Evolutionary conservation across 2,888 invertebrate species (phyloP).

Genomic region (Cryptops parisi): DNA sequence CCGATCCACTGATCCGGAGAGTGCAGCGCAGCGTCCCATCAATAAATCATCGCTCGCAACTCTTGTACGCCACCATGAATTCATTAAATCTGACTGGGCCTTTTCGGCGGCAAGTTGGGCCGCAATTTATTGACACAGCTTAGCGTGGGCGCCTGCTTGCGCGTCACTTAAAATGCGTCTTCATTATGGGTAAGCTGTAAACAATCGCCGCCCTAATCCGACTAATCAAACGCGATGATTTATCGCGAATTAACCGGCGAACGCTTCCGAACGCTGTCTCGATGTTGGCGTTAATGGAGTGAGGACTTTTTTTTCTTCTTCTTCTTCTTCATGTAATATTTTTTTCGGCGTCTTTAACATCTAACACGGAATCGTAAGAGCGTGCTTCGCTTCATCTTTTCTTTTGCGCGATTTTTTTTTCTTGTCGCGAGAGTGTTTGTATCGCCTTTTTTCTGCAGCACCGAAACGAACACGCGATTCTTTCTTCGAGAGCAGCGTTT

Average conservation of each 20-base stretch:
- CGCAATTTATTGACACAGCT: slow-evolving; percentile 13
- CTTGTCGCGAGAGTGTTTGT: too few relatives aligned
- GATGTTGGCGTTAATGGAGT: background rate
- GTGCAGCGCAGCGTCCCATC: slow-evolving; percentile 3
- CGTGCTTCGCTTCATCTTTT: too few relatives aligned
- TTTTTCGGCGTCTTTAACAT: too few relatives aligned
- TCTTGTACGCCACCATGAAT: slow-evolving; percentile 12
- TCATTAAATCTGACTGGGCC: slow-evolving; percentile 6
- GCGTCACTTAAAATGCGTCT: slow-evolving; percentile 12
- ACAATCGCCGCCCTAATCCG: slow-evolving; percentile 9
- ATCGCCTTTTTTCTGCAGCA: too few relatives aligned
- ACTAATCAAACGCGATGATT: background rate
- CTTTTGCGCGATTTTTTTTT: too few relatives aligned
- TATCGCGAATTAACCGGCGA: background rate
- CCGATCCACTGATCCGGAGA: slow-evolving; percentile 11
- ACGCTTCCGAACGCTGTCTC: background rate
- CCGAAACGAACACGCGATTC: too few relatives aligned
- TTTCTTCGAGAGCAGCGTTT: too few relatives aligned
- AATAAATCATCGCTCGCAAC: slow-evolving; percentile 10
- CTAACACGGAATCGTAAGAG: too few relatives aligned
- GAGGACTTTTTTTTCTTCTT: too few relatives aligned
- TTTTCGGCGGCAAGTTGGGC: background rate
- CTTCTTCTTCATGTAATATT: too few relatives aligned
- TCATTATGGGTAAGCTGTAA: slow-evolving; percentile 11
- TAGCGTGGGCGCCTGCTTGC: background rate